Percentiles rank a stretch among this genome's conserved stretches.
phyloP scores from a whole-genome alignment of 2,113 vertebrate species.

The Psophia crepitans region DNA sequence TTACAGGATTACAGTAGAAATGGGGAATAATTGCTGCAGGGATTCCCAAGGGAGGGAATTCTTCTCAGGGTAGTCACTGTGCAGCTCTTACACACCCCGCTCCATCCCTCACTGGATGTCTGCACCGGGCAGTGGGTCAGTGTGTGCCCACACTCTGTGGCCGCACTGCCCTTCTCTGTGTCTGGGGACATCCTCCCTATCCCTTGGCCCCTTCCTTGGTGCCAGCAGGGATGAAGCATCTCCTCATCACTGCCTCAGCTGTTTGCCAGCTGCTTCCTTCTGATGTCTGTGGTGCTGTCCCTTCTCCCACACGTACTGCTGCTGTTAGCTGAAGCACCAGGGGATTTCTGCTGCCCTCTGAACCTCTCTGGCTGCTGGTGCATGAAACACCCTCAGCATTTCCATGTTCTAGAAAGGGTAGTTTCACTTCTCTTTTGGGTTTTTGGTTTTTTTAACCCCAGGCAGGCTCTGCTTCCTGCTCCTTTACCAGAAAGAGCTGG shows the following conservation, averaged over 20 bases:
- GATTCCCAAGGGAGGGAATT: neutral
- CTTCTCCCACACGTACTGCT: neutral
- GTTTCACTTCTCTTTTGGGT: conserved; percentile 42
- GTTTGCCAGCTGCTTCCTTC: neutral
- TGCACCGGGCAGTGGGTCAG: accelerated
- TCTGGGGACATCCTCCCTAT: neutral
- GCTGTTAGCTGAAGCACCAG: neutral
- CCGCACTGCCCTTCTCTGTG: neutral
- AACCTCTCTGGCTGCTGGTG: neutral
- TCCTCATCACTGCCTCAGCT: neutral
- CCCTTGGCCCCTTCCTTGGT: neutral
- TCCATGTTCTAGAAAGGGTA: conserved; percentile 42
- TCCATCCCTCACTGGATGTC: neutral
- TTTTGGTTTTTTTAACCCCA: neutral
- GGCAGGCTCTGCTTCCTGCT: neutral
- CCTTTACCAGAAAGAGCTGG: neutral
- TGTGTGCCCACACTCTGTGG: neutral
- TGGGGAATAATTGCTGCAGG: neutral
- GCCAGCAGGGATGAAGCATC: neutral
- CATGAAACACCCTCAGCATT: conserved; percentile 31
- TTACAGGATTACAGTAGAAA: neutral
- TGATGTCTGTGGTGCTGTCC: neutral
- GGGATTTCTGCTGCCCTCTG: conserved; percentile 44
- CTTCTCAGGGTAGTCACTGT: neutral
- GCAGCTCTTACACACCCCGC: accelerated